Conservation (phyloP, 1,140 invertebrate genomes). For the Cotesia chilonis region DNA sequence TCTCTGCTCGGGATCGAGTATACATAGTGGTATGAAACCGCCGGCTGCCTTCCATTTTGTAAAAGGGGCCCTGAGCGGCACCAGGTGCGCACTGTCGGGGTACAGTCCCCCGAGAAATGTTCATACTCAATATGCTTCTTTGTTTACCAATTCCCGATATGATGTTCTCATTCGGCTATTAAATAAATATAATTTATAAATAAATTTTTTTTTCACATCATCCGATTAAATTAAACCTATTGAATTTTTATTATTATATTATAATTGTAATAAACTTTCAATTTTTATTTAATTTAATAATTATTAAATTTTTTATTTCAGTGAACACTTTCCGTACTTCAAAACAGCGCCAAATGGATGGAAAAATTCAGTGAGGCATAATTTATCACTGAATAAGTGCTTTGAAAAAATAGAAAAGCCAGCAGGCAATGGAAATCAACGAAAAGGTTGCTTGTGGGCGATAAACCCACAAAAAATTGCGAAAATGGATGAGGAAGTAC, state of each 20-base stretch:
- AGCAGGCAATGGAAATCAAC: constrained; percentile 79
- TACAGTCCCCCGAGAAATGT: constrained; percentile 62
- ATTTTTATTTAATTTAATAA: constrained; percentile 14
- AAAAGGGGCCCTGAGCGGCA: constrained; percentile 55
- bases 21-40: constrained; percentile 1
- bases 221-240: neutral
- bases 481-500: constrained; percentile 98
- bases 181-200: constrained; percentile 3
- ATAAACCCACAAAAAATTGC: constrained; percentile 93
- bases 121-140: constrained; percentile 52
- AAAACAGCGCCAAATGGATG: constrained; percentile 96
- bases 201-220: neutral
- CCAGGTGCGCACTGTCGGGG: constrained; percentile 59
- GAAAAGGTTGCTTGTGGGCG: constrained; percentile 94
- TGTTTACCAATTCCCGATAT: constrained; percentile 45
- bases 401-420: constrained; percentile 98
- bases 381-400: constrained; percentile 95
- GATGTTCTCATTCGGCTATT: neutral
- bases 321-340: constrained; percentile 97
- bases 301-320: constrained; percentile 64
- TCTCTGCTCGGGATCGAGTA: constrained; percentile 40
- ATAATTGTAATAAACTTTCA: neutral
- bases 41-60: constrained; percentile 63
- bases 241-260: neutral
- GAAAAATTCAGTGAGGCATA: constrained; percentile 98